Evolutionary conservation across 2,113 vertebrate genomes (phyloP).

Genomic region (Sinocyclocheilus anshuiensis): DNA sequence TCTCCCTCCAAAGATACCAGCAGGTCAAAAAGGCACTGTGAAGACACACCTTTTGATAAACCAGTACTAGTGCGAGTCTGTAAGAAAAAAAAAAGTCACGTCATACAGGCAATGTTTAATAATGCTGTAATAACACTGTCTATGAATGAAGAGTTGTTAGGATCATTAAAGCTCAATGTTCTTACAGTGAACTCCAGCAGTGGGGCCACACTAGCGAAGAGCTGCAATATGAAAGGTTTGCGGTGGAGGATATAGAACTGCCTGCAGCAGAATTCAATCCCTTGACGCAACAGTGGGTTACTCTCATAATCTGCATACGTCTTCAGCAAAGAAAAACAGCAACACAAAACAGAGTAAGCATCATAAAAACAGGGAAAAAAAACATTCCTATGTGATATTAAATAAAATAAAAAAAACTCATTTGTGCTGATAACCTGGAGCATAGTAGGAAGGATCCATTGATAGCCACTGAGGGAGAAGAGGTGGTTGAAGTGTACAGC

Average conservation of each 20-base stretch:
- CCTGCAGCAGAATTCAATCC: slow-evolving; percentile 93
- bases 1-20: slow-evolving; percentile 94
- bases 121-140: neutral
- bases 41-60: slow-evolving; percentile 89
- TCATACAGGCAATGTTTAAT: neutral
- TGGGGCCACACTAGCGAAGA: slow-evolving; percentile 96
- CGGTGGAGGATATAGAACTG: slow-evolving; percentile 98
- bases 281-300: slow-evolving; percentile 89
- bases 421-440: slow-evolving; percentile 80
- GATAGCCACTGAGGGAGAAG: slow-evolving; percentile 97
- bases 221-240: slow-evolving; percentile 94
- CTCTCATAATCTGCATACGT: slow-evolving; percentile 96
- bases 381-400: neutral
- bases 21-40: slow-evolving; percentile 96
- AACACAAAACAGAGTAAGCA: slow-evolving; percentile 1
- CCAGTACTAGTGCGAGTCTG: slow-evolving; percentile 81
- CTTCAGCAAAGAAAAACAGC: slow-evolving; percentile 66
- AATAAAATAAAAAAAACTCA: neutral
- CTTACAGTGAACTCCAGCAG: slow-evolving; percentile 95
- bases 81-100: neutral
- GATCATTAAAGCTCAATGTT: slow-evolving; percentile 8
- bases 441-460: slow-evolving; percentile 99
- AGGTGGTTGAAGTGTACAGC: slow-evolving; percentile 98
- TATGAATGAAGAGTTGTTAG: neutral
- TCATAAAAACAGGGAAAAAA: neutral